Conservation (phyloP, 2,797 vertebrate genomes). For the Sebastes taczanowskii region DNA sequence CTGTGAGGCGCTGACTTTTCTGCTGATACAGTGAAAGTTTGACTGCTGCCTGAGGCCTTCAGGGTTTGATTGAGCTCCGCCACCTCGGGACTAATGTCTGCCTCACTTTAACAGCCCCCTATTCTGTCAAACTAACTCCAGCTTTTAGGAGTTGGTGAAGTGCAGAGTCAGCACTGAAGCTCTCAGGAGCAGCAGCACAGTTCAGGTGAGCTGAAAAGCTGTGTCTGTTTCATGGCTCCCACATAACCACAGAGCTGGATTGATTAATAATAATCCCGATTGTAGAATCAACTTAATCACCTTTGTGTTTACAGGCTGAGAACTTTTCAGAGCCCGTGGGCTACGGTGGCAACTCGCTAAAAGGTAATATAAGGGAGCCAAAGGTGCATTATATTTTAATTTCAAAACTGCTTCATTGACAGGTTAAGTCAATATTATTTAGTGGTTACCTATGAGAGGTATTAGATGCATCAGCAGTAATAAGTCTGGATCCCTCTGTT, state of each 20-base stretch:
- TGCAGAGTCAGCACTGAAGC: slow-evolving; percentile 33
- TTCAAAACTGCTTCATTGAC: not conserved
- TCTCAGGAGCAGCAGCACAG: not conserved
- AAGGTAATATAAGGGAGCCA: not conserved
- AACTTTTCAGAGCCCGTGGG: not conserved
- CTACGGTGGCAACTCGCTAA: not conserved
- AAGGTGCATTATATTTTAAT: not conserved
- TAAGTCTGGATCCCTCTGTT: not conserved
- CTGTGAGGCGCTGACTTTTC: slow-evolving; percentile 1
- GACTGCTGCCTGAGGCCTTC: slow-evolving; percentile 27
- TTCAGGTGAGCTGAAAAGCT: slow-evolving; percentile 13
- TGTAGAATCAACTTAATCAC: not conserved
- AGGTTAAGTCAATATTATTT: not conserved
- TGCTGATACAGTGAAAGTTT: slow-evolving; percentile 1
- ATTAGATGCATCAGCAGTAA: not conserved
- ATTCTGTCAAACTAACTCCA: slow-evolving; percentile 47
- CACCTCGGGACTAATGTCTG: slow-evolving; percentile 16
- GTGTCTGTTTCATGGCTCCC: not conserved
- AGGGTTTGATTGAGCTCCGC: slow-evolving; percentile 35
- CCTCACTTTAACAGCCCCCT: slow-evolving; percentile 7
- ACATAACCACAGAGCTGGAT: not conserved
- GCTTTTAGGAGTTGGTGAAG: slow-evolving; percentile 20
- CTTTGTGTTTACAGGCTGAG: not conserved
- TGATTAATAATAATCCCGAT: not conserved
- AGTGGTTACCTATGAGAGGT: not conserved